Evolutionary conservation across 2,888 invertebrate species (phyloP).

Genomic region (Sthenelais limicola): DNA sequence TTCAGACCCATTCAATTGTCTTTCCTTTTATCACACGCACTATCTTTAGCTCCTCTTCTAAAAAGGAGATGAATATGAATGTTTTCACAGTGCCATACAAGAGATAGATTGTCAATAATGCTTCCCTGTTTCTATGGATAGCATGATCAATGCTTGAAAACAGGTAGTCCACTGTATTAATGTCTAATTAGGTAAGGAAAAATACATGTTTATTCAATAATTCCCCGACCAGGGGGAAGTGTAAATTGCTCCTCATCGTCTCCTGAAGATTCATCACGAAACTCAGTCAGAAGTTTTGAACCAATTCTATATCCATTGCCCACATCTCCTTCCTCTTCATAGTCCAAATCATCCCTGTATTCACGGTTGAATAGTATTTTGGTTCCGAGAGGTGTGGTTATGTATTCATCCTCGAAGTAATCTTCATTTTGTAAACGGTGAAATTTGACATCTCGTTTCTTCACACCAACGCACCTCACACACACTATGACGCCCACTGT

Average conservation of each 20-base stretch:
- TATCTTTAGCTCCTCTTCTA: no score
- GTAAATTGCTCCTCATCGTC: slow-evolving; percentile 28
- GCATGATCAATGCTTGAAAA: no score
- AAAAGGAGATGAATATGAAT: no score
- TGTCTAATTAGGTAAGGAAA: no score
- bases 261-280: slow-evolving; percentile 19
- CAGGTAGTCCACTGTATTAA: no score
- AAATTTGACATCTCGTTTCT: slow-evolving; percentile 20
- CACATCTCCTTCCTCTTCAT: slow-evolving; percentile 19
- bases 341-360: slow-evolving; percentile 27
- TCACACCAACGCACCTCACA: slow-evolving; percentile 4
- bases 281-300: slow-evolving; percentile 4
- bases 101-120: no score
- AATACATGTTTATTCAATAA: slow-evolving; percentile 20
- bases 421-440: slow-evolving; percentile 33
- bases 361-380: slow-evolving; percentile 31
- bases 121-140: no score
- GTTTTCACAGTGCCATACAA: no score
- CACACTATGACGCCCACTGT: slow-evolving; percentile 26
- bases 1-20: no score
- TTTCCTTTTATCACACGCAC: no score
- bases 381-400: slow-evolving; percentile 22
- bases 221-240: slow-evolving; percentile 7
- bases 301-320: background rate
- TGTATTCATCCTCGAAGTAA: slow-evolving; percentile 40